Evolutionary conservation across 2,113 vertebrate species (phyloP), one percentile per base, ranked within the genome.

Genomic region (Irena cyanogastra): DNA sequence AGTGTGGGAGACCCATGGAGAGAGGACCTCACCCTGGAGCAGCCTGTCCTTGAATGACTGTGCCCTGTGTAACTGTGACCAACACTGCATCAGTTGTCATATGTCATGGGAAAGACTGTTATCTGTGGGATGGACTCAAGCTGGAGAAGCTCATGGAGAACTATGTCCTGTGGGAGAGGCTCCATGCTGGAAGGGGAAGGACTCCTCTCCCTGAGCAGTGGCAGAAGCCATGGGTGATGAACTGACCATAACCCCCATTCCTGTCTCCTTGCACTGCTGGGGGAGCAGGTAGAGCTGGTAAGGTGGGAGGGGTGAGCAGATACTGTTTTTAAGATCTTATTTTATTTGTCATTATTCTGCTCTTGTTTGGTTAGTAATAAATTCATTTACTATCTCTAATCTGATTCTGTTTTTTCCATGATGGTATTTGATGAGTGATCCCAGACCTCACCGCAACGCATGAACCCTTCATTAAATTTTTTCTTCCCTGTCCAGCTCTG

Each of bases 181-280:
- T 5, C 10, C 33, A 10, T 2, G 3, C 8, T 56, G 42, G n/a
- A 39, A n/a, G 56, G 27, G n/a, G 17, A 68, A 49, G 42, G 22
- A 33, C 22, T 81, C 5, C 14, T 47, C n/a, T 57, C 52, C 11
- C 64, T 39, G n/a, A 66, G 11, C 52, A 57, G n/a, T 13, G 11
- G 11, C 28, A 57, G 63, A 39, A 68, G 22, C 28, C 22, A 47
- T 26, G 16, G 22, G 22, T 68, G n/a, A 39, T 68, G 42, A 47
- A 33, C 14, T 39, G 17, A 39, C 13, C 42, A 39, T 39, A 39
- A 57, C 1, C 5, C 11, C 23, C 28, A 27, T n/a, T n/a, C 18
- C 53, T 22, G 9, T 28, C 7, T 69, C 23, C 30, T 28, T n/a
- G 53, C 22, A n/a, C 14, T 0, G 0, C 44, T 41, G 23, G 16